Percentiles rank a stretch among this genome's conserved stretches.
These are phyloP conservation scores for Brachionus asplanchnoidis DNA, from an alignment of 1,140 invertebrate genomes.

Conservation along the genomic window DNA sequence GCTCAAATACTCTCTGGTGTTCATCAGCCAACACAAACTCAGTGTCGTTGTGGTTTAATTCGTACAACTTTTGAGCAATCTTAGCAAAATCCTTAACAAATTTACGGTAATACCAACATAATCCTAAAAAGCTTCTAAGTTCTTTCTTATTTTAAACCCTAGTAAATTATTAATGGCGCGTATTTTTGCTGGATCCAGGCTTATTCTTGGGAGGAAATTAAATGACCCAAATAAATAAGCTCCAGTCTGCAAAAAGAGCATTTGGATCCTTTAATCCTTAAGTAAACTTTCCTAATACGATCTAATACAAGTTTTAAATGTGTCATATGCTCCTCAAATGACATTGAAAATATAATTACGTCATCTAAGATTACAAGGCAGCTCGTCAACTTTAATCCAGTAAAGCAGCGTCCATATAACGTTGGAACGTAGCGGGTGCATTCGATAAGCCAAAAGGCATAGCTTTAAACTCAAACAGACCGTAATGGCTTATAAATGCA, in stretches of 20 bases:
- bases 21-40: neutral
- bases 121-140: too few relatives aligned
- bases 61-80: conserved; percentile 45
- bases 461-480: conserved; percentile 45
- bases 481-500: neutral
- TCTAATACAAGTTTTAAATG: neutral
- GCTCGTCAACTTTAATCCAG: neutral
- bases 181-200: conserved; percentile 23
- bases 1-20: neutral
- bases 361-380: conserved; percentile 16
- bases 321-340: neutral
- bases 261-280: neutral
- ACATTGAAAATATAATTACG: neutral
- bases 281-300: neutral
- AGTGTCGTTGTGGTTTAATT: neutral
- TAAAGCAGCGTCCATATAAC: conserved; percentile 47
- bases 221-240: conserved; percentile 54
- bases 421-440: conserved; percentile 50
- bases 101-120: neutral
- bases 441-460: conserved; percentile 57
- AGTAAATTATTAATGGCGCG: too few relatives aligned
- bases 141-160: too few relatives aligned
- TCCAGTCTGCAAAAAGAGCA: conserved; percentile 49
- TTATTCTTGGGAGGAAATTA: conserved; percentile 40
- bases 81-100: conserved; percentile 48